Base-by-base conservation (phyloP, 2,888 invertebrate species). In the Acanthosepion lycidas region DNA sequence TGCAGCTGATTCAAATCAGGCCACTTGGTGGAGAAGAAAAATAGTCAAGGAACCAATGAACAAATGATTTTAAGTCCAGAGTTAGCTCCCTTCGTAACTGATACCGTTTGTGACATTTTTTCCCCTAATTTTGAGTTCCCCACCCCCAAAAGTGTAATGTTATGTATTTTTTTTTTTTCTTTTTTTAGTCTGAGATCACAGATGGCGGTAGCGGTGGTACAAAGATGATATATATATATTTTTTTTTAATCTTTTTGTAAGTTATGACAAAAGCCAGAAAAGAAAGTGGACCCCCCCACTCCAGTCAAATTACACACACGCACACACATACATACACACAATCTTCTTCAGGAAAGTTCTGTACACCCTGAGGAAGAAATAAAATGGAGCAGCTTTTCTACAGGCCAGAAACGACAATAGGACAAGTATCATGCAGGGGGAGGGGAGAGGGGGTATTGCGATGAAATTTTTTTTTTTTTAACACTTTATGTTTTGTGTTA, bases 1-100 rank as follows among this genome's bases (percentile, higher is more conserved):
- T 78, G 78, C 78, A 78, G 78, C 78, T 78, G 78, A 78, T 78
- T 78, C 78, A 78, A 78, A 78, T 78, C 78, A 78, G 78, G 78
- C 78, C 78, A 78, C 78, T 78, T 78, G 78, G 78, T 78, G 78
- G 78, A 78, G 78, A 78, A 78, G 78, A 78, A 78, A 78, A 78
- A 78, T 33, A 78, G n/a, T 78, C n/a, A 78, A 78, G 78, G 78
- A 78, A 78, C 78, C 78, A 78, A 78, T n/a, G 78, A 78, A 78
- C n/a, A 78, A 78, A 78, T 78, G 78, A n/a, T 78, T 78, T 78
- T 15, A n/a, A n/a, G 78, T 33, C 15, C 33, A 78, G 78, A 78
- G 78, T 78, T 78, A 78, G 78, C 78, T 78, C 78, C 78, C 78
- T 78, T 78, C 33, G 33, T 78, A 33, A 33, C 78, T 78, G 78